Conservation (phyloP, 2,797 vertebrate genomes). For the Pipistrellus pipistrellus region DNA sequence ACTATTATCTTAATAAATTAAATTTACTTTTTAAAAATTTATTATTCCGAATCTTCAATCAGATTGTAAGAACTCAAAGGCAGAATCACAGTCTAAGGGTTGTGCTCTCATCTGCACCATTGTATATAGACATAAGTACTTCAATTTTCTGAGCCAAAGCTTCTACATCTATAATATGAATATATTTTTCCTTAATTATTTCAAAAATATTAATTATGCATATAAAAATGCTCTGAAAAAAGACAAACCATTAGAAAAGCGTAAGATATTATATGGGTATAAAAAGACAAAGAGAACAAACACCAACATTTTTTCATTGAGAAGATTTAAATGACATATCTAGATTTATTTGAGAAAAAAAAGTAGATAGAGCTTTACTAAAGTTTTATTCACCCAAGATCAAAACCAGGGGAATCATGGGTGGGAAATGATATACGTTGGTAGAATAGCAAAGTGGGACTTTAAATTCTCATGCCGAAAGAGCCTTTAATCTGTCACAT, state of each 20-base stretch:
- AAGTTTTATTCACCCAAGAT: background rate
- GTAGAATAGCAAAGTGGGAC: background rate
- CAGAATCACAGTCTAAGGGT: background rate
- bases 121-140: background rate
- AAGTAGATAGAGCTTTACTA: background rate
- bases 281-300: background rate
- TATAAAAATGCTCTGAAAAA: slow-evolving; percentile 6
- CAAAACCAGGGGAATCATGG: background rate
- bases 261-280: background rate
- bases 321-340: background rate
- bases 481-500: slow-evolving; percentile 34
- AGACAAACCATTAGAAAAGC: background rate
- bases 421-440: background rate
- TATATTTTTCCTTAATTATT: background rate
- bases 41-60: background rate
- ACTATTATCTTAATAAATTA: background rate
- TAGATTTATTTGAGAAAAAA: slow-evolving; percentile 46
- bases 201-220: background rate
- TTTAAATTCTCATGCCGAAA: slow-evolving; percentile 28
- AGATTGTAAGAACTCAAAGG: background rate
- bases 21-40: background rate
- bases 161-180: background rate
- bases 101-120: background rate
- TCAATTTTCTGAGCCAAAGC: background rate
- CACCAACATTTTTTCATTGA: background rate